These are phyloP conservation scores for Epinotia nisella DNA, from an alignment of 2,888 invertebrate genomes.

Conservation along the genomic window DNA sequence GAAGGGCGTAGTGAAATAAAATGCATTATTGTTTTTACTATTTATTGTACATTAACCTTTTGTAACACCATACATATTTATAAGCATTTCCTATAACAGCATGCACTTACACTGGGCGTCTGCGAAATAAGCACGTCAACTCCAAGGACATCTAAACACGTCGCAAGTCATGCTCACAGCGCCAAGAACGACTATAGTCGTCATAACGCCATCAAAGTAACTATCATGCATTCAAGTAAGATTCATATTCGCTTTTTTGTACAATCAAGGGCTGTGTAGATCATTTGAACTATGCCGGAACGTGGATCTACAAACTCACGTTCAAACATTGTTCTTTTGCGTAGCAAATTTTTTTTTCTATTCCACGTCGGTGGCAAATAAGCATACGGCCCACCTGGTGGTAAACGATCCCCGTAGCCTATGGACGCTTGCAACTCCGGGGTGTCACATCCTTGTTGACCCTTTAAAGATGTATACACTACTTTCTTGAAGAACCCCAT, in stretches of 20 bases:
- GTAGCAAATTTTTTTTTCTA: too few species aligned
- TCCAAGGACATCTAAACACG: neutral
- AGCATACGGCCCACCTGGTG: too few species aligned
- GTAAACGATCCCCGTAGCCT: too few species aligned
- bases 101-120: slow-evolving; percentile 56
- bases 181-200: neutral
- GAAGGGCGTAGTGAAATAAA: slow-evolving; percentile 33
- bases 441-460: too few species aligned
- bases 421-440: too few species aligned
- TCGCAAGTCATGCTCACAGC: neutral
- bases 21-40: slow-evolving; percentile 58
- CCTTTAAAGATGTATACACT: too few species aligned
- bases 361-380: too few species aligned
- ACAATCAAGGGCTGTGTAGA: too few species aligned
- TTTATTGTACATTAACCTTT: slow-evolving; percentile 77
- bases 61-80: slow-evolving; percentile 77
- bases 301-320: too few species aligned
- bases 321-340: too few species aligned
- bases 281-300: too few species aligned
- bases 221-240: neutral
- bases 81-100: slow-evolving; percentile 74
- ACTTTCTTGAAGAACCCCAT: too few species aligned
- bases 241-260: neutral
- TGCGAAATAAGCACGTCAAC: slow-evolving; percentile 37
- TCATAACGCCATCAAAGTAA: neutral